Evolutionary conservation across 2,797 vertebrate species (phyloP).

Genomic region (Dallia pectoralis): DNA sequence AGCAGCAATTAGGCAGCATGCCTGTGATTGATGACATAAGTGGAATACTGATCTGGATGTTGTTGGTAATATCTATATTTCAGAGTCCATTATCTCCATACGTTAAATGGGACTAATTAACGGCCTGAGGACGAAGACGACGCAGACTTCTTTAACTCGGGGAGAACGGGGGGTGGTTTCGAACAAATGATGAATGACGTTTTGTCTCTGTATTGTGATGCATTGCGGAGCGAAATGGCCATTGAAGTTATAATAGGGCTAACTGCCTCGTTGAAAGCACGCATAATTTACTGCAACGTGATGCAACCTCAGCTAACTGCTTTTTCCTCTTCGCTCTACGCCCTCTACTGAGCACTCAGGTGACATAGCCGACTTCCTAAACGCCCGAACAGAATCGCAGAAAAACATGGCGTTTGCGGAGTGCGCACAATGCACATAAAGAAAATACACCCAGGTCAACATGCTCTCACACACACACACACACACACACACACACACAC

Average conservation of each 20-base stretch:
- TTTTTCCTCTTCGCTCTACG: background rate
- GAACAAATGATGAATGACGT: background rate
- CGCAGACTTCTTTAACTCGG: background rate
- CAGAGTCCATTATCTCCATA: background rate
- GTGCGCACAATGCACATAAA: background rate
- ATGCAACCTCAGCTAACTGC: background rate
- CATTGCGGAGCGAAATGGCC: background rate
- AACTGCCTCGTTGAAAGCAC: background rate
- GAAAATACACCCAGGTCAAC: background rate
- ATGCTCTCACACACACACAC: too few species aligned
- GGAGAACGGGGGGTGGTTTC: background rate
- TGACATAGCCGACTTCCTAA: background rate
- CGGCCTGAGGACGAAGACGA: background rate
- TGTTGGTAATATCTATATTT: background rate
- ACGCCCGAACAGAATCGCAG: background rate
- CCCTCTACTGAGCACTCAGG: background rate
- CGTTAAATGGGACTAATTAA: background rate
- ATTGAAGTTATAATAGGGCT: background rate
- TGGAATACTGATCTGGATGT: conserved; percentile 6
- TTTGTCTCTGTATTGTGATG: background rate
- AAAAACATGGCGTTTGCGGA: background rate
- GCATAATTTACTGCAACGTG: background rate
- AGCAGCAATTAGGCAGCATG: conserved; percentile 2
- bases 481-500: too few species aligned
- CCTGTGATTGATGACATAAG: conserved; percentile 8